A percentile compares a stretch with the other conserved stretches of the same genome.
These are phyloP conservation scores for Acleris laterana DNA, from an alignment of 2,888 invertebrate species.

Conservation along the genomic window DNA sequence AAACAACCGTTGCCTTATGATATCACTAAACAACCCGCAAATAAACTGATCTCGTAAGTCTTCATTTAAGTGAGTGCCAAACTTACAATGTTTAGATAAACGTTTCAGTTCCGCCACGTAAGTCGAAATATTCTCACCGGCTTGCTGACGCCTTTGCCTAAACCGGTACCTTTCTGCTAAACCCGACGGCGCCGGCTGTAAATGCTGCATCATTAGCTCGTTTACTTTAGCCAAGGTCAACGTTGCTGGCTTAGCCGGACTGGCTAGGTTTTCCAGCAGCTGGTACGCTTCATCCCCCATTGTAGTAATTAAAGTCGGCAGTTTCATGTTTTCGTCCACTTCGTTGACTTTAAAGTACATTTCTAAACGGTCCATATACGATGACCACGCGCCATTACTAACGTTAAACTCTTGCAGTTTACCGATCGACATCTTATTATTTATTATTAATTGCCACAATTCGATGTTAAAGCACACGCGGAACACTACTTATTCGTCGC, in stretches of 20 bases:
- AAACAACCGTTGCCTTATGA: conserved; percentile 5
- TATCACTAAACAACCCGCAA: conserved; percentile 1
- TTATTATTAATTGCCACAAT: too few relatives aligned
- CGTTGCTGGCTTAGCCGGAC: background rate
- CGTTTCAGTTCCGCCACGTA: background rate
- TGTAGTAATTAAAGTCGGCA: conserved; percentile 8
- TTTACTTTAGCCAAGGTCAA: background rate
- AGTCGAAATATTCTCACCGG: background rate
- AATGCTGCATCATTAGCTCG: conserved; percentile 3
- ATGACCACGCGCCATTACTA: conserved; percentile 15
- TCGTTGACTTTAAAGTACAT: conserved; percentile 22
- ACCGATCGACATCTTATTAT: conserved; percentile 7
- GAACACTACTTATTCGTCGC: too few relatives aligned
- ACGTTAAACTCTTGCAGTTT: conserved; percentile 11
- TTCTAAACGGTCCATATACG: conserved; percentile 5
- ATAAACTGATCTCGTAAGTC: conserved; percentile 1
- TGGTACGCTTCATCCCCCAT: conserved; percentile 10
- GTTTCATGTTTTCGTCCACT: background rate
- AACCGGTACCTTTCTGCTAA: conserved; percentile 12
- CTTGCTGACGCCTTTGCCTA: background rate
- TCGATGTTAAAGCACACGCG: too few relatives aligned
- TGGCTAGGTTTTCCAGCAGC: background rate
- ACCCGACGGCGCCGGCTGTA: conserved; percentile 10
- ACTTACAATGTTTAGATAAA: background rate
- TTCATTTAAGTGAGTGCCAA: background rate